Percentiles rank a stretch among this genome's conserved stretches.
These are phyloP conservation scores for Peromyscus attwateri DNA, from an alignment of 2,797 vertebrate genomes.

Conservation along the genomic window DNA sequence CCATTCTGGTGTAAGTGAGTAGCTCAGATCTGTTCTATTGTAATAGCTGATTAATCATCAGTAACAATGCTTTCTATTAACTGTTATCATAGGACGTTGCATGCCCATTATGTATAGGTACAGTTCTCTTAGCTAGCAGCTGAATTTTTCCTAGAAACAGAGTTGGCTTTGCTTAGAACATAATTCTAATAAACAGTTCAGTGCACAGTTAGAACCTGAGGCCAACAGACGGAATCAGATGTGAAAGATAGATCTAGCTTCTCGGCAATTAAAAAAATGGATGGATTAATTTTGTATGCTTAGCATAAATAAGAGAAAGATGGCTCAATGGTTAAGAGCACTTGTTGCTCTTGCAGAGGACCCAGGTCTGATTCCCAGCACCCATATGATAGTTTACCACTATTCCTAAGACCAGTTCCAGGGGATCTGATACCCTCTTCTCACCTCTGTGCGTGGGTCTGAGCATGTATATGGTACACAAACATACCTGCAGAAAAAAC, in stretches of 20 bases:
- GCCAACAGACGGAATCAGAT: neutral
- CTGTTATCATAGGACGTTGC: neutral
- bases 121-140: neutral
- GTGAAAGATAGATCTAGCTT: neutral
- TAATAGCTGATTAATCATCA: neutral
- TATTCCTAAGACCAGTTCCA: neutral
- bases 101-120: neutral
- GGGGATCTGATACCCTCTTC: neutral
- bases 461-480: neutral
- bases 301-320: neutral
- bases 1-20: neutral
- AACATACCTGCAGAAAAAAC: neutral
- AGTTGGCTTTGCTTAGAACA: neutral
- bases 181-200: neutral
- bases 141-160: neutral
- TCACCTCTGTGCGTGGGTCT: neutral
- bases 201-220: neutral
- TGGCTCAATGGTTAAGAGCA: neutral
- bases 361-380: neutral
- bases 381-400: neutral
- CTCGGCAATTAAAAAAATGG: neutral
- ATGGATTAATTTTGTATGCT: neutral
- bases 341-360: neutral
- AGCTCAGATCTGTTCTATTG: slow-evolving; percentile 2
- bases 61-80: neutral